A percentile compares a stretch with the other conserved stretches of the same genome.
Conservation (phyloP, 2,888 invertebrate genomes). For the Melolontha melolontha region DNA sequence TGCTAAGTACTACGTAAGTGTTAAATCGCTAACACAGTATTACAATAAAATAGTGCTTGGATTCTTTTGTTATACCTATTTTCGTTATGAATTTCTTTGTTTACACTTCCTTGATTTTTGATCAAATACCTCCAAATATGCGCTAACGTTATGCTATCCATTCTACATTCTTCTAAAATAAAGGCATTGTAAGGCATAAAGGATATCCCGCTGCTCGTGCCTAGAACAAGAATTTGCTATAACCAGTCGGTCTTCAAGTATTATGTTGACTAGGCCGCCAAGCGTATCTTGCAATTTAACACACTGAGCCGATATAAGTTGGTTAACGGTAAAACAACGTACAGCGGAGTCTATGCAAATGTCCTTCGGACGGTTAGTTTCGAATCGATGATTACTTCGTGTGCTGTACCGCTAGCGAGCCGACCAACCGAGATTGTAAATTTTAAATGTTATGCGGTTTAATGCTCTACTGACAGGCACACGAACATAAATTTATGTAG, state of each 20-base stretch:
- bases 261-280: constrained; percentile 9
- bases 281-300: constrained; percentile 16
- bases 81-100: too few species aligned
- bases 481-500: background rate
- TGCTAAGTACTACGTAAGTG: too few species aligned
- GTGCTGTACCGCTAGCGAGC: constrained; percentile 17
- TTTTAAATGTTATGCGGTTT: constrained; percentile 20
- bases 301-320: background rate
- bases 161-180: too few species aligned
- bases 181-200: too few species aligned
- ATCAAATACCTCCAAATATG: too few species aligned
- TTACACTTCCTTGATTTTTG: too few species aligned
- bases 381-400: constrained; percentile 6
- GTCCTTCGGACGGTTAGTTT: constrained; percentile 6
- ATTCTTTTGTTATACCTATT: too few species aligned
- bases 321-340: constrained; percentile 19
- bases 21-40: too few species aligned
- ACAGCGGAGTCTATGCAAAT: constrained; percentile 12
- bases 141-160: too few species aligned
- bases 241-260: background rate
- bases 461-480: background rate
- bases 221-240: too few species aligned
- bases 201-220: too few species aligned
- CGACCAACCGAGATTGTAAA: constrained; percentile 12
- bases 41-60: too few species aligned